Percentiles rank a stretch among this genome's conserved stretches.
These are phyloP conservation scores for Octodonta nipae DNA, from an alignment of 2,888 invertebrate species.

Conservation along the genomic window DNA sequence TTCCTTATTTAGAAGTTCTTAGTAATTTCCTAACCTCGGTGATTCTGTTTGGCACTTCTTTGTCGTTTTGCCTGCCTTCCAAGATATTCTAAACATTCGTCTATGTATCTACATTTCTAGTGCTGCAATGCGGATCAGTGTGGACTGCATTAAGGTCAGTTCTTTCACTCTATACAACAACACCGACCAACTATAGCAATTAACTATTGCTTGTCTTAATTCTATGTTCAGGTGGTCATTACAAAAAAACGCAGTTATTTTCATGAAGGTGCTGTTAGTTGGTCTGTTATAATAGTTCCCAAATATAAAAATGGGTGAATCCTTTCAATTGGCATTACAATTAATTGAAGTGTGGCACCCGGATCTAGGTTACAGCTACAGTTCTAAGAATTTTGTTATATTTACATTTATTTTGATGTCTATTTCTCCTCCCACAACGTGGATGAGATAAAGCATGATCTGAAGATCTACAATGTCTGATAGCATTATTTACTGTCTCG, in stretches of 20 bases:
- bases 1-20: not conserved
- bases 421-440: too few species aligned
- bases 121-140: not conserved
- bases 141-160: not conserved
- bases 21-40: not conserved
- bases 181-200: too few species aligned
- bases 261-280: not conserved
- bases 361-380: not conserved
- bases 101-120: constrained; percentile 3
- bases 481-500: not conserved
- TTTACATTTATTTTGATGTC: too few species aligned
- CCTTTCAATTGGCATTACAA: not conserved
- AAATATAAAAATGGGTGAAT: constrained; percentile 1
- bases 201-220: too few species aligned
- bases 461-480: constrained; percentile 1
- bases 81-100: constrained; percentile 1
- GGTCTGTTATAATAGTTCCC: not conserved
- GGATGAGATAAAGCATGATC: not conserved
- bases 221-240: too few species aligned
- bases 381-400: not conserved
- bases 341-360: constrained; percentile 18
- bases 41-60: not conserved
- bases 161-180: too few species aligned
- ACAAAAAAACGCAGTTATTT: not conserved
- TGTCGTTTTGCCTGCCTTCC: not conserved